Base-by-base conservation (phyloP, 1,140 invertebrate species). In the Cydia pomonella region DNA sequence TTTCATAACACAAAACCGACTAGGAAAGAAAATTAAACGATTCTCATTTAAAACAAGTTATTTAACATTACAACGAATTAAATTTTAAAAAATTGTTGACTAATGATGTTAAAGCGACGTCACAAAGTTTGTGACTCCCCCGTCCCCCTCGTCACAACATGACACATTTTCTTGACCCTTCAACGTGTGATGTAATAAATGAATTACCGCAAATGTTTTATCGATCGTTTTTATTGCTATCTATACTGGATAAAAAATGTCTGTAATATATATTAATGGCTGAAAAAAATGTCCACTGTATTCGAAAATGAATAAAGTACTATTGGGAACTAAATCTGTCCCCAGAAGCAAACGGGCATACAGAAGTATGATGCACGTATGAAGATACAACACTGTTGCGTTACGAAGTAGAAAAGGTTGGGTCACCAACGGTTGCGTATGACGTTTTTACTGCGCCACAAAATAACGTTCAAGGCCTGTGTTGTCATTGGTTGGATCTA, bases 361-460 rank as follows among this genome's bases (percentile, higher is more conserved):
- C 3, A 10, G 7, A 9, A 23, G 2, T 23, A 59, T 10, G 9
- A 59, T 2, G 1, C 21, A 12, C 53, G 53, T 59, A 7, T 59
- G 53, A 5, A 59, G 18, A 59, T 59, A 59, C 21, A 21, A 12
- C 21, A 21, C n/a, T 59, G 1, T 59, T 59, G 53, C 16, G 53
- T 23, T 21, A 59, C 7, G 12, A 3, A 5, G 18, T 59, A n/a
- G n/a, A 59, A 59, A 59, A 59, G 53, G 53, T 59, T 59, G 21
- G 64, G 27, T 38, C n/a, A 23, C 63, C 64, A 41, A 41, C 64
- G 64, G 64, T 69, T 69, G 64, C 27, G 27, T 7, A 0, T 16
- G 64, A 69, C 33, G 27, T 69, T 69, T 69, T 69, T 69, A 69
- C 29, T 33, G 64, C 64, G n/a, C 29, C 64, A 18, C 64, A 41